Conservation (phyloP, 2,888 invertebrate species). For the Isoperla grammatica region DNA sequence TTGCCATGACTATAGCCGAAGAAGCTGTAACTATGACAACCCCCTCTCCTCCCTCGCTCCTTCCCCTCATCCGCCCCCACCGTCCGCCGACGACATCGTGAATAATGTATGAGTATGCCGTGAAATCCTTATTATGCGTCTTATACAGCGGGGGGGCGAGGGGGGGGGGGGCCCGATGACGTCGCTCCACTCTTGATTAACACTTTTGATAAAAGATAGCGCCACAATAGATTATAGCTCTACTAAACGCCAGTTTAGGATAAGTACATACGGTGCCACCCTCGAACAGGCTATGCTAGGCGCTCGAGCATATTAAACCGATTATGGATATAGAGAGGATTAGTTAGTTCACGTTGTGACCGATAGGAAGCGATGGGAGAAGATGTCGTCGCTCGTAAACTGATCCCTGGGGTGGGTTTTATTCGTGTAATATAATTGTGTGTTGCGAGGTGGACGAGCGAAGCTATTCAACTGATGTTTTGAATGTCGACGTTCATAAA, state of each 20-base stretch:
- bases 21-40: conserved; percentile 5
- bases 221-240: conserved; percentile 4
- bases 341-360: too few relatives aligned
- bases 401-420: too few relatives aligned
- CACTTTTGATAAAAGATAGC: conserved; percentile 20
- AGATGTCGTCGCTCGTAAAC: too few relatives aligned
- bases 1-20: neutral
- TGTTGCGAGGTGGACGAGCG: too few relatives aligned
- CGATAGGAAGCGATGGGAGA: too few relatives aligned
- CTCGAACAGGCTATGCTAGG: neutral
- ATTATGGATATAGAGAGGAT: neutral
- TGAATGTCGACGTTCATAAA: too few relatives aligned
- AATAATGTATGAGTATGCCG: conserved; percentile 17
- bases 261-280: neutral
- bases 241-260: conserved; percentile 11
- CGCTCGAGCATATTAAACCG: conserved; percentile 2
- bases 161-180: neutral
- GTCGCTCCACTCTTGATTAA: conserved; percentile 14
- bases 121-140: conserved; percentile 23
- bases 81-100: conserved; percentile 1
- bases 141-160: conserved; percentile 19
- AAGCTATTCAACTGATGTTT: too few relatives aligned
- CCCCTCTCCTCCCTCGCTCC: neutral
- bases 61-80: neutral
- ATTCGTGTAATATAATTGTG: too few relatives aligned